These are phyloP conservation scores for Phaethornis superciliosus DNA, from an alignment of 2,113 vertebrate genomes.

Conservation along the genomic window DNA sequence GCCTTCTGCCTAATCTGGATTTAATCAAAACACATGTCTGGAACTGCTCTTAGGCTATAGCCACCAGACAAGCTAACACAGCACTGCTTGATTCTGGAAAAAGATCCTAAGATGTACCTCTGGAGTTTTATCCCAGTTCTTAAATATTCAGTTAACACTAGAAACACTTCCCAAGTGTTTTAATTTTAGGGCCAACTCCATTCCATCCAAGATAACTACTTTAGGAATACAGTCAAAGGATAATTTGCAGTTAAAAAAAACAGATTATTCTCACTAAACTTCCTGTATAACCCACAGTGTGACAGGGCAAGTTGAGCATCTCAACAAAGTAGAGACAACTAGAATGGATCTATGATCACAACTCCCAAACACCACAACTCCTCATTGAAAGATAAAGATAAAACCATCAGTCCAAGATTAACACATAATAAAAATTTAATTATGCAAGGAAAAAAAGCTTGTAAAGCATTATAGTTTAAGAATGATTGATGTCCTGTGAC, in stretches of 20 bases:
- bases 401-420: background rate
- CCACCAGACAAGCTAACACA: accelerated
- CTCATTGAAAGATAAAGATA: background rate
- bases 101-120: background rate
- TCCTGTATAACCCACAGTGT: accelerated
- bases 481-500: background rate
- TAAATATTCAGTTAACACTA: background rate
- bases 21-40: background rate
- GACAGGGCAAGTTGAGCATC: background rate
- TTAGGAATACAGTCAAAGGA: background rate
- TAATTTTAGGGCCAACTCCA: background rate
- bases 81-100: background rate
- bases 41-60: background rate
- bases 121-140: background rate
- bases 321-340: accelerated
- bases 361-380: background rate
- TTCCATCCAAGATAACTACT: background rate
- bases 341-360: background rate
- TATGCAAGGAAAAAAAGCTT: background rate
- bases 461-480: background rate
- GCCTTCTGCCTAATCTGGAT: background rate
- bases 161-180: background rate
- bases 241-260: background rate
- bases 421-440: background rate
- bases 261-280: background rate